Percentiles rank a stretch among this genome's conserved stretches.
phyloP scores from a whole-genome alignment of 2,113 vertebrate genomes.

The Rhea americana region DNA sequence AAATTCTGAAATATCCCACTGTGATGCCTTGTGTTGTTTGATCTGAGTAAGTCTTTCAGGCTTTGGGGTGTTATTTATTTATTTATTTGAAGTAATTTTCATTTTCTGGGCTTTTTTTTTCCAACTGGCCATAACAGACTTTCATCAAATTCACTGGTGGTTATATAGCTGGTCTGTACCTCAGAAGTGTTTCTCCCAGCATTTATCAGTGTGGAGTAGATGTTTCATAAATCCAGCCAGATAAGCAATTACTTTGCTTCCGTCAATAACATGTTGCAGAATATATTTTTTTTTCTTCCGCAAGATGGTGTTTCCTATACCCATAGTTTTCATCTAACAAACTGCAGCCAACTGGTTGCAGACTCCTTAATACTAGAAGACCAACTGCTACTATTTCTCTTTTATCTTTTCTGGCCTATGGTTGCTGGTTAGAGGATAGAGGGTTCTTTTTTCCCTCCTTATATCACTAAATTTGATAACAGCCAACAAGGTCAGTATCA shows the following conservation, averaged over 20 bases:
- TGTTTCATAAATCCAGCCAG: not conserved
- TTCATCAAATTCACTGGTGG: rapidly evolving
- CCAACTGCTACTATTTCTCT: not conserved
- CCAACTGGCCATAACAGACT: not conserved
- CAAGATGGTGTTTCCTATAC: not conserved
- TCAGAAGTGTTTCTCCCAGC: not conserved
- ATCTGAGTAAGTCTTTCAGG: not conserved
- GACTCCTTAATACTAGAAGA: not conserved
- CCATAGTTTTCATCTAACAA: not conserved
- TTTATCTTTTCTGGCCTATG: not conserved
- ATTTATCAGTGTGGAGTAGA: not conserved
- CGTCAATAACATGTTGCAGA: rapidly evolving
- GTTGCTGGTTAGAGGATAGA: not conserved
- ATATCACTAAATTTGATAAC: not conserved
- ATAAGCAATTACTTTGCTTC: not conserved
- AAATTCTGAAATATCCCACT: not conserved
- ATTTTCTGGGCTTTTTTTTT: not conserved
- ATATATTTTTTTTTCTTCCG: not conserved
- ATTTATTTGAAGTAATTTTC: not conserved
- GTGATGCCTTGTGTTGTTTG: not conserved
- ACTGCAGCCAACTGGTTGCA: not conserved
- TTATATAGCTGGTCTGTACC: not conserved
- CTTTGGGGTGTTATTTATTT: not conserved
- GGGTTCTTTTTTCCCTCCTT: not conserved
- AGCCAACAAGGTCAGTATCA: not conserved